phyloP scores from a whole-genome alignment of 2,797 vertebrate species.

The Strix occidentalis region DNA sequence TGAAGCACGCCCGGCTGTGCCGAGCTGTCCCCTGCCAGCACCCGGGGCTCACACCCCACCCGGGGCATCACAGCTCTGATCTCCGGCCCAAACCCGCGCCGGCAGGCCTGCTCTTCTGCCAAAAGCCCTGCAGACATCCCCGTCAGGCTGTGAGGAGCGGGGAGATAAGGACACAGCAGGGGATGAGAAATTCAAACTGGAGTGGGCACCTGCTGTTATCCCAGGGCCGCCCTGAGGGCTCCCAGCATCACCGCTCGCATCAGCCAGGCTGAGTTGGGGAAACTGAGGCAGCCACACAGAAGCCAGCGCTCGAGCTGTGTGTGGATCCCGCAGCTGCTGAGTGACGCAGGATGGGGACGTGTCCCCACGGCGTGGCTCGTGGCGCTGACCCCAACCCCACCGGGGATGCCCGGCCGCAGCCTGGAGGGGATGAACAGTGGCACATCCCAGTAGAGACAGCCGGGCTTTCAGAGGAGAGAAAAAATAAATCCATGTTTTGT shows the following conservation, averaged over 20 bases:
- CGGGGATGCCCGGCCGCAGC: not conserved
- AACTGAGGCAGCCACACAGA: not conserved
- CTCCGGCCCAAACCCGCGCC: not conserved
- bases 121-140: not conserved
- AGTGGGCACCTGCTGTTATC: fast-evolving
- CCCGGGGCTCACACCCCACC: not conserved
- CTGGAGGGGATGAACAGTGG: not conserved
- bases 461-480: not conserved
- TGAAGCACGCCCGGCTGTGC: not conserved
- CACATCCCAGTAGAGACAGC: not conserved
- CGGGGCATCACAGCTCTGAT: not conserved
- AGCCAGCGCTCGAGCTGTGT: not conserved
- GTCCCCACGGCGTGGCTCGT: fast-evolving
- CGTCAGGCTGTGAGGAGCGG: fast-evolving
- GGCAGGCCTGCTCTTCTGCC: not conserved
- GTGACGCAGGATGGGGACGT: fast-evolving
- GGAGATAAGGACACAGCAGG: not conserved
- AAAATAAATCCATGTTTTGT: fast-evolving
- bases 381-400: not conserved
- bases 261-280: not conserved
- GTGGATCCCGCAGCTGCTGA: not conserved
- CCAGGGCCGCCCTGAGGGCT: not conserved
- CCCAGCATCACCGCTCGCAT: fast-evolving
- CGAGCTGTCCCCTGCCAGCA: not conserved
- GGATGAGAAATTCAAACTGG: not conserved